phyloP scores from a whole-genome alignment of 2,113 vertebrate genomes.

The Gracilinanus agilis region DNA sequence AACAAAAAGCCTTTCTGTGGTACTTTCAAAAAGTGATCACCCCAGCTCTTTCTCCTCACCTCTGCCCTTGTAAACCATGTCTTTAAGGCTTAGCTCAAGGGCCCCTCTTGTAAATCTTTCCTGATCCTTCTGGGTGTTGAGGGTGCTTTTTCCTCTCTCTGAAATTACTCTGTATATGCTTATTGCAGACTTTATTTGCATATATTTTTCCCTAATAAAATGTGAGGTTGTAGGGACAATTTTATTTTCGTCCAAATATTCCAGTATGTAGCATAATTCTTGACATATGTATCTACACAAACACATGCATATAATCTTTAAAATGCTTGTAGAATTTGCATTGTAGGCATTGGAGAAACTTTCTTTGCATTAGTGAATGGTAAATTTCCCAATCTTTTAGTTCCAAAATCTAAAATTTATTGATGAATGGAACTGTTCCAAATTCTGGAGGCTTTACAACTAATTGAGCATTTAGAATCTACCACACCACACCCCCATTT shows the following conservation, averaged over 20 bases:
- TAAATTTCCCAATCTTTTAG: background rate
- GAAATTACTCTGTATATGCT: background rate
- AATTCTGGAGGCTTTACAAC: background rate
- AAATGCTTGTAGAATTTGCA: background rate
- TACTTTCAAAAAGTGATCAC: too few relatives aligned
- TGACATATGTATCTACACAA: background rate
- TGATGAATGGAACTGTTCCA: background rate
- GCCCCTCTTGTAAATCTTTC: too few relatives aligned
- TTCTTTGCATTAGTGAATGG: background rate
- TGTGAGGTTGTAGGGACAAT: background rate
- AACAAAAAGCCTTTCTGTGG: too few relatives aligned
- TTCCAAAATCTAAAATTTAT: conserved; percentile 25
- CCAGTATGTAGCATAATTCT: background rate
- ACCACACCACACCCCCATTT: background rate
- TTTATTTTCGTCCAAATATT: background rate
- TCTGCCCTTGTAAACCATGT: background rate
- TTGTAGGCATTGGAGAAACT: background rate
- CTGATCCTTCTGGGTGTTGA: background rate
- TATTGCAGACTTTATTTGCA: background rate
- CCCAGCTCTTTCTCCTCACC: background rate
- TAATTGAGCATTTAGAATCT: conserved; percentile 7
- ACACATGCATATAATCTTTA: background rate
- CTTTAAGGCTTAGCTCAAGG: background rate
- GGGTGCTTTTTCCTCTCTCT: background rate
- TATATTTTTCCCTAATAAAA: background rate